These are phyloP conservation scores for Drosophila siamana DNA, from an alignment of 2,888 invertebrate genomes.

Conservation along the genomic window DNA sequence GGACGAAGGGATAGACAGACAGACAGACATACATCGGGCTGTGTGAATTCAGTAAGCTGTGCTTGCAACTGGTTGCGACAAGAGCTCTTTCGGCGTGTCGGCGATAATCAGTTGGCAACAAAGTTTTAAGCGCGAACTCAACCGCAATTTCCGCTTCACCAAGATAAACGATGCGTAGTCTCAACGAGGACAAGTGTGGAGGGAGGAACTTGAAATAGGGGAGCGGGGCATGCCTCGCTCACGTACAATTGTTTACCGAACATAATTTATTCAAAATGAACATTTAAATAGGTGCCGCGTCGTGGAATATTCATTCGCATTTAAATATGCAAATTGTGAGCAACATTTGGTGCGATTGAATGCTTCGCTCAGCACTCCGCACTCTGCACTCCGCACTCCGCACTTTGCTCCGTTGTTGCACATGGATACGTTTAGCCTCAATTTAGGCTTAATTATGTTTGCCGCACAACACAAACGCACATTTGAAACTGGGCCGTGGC, in stretches of 20 bases:
- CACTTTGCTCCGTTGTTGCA: slow-evolving; percentile 16
- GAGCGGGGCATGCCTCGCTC: background rate
- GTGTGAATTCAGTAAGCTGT: slow-evolving; percentile 45
- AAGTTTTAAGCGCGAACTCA: slow-evolving; percentile 67
- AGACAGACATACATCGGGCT: background rate
- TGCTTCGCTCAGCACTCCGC: slow-evolving; percentile 10
- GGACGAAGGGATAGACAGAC: background rate
- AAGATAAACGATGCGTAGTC: slow-evolving; percentile 62
- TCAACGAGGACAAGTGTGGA: slow-evolving; percentile 9
- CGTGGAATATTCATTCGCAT: slow-evolving; percentile 55
- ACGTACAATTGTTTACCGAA: slow-evolving; percentile 55
- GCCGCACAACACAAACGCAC: slow-evolving; percentile 20
- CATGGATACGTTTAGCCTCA: slow-evolving; percentile 30
- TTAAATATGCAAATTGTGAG: slow-evolving; percentile 25
- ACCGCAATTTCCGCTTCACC: slow-evolving; percentile 67
- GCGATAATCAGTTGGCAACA: slow-evolving; percentile 70
- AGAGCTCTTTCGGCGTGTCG: slow-evolving; percentile 50
- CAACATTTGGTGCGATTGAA: slow-evolving; percentile 34
- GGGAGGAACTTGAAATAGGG: background rate
- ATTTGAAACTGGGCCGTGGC: slow-evolving; percentile 45
- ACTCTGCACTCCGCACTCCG: background rate
- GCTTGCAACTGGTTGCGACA: slow-evolving; percentile 54
- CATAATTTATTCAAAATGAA: slow-evolving; percentile 61
- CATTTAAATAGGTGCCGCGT: slow-evolving; percentile 57
- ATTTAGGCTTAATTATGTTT: slow-evolving; percentile 38